Base-by-base conservation (phyloP, 2,797 vertebrate genomes). In the Macroramphosus scolopax region DNA sequence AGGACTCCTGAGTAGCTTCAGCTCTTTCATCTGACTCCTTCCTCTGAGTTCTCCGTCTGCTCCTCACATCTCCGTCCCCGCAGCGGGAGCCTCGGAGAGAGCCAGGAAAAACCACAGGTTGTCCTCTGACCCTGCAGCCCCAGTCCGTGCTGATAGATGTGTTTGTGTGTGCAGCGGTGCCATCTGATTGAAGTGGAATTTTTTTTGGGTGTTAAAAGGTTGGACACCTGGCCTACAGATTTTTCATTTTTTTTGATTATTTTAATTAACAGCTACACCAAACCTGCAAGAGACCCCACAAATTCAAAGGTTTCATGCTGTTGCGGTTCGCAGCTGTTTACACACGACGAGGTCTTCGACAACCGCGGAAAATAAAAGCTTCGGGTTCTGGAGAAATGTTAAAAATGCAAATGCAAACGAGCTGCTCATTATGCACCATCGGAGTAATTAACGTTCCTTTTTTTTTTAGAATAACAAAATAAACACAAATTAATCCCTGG, bases 21-120 rank as follows among this genome's bases (percentile, higher is more conserved):
- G 12, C 25, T 59, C 66, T 84, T 83, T 82, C 66, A 72, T 78
- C 62, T 51, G 42, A 48, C 60, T 63, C 47, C 59, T 54, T 69
- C 38, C 41, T 55, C 60, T 11, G 31, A 77, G 48, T 56, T 55
- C 43, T 65, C 32, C 60, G 42, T 47, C 48, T 25, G 22, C 62
- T 63, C 62, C 44, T 68, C 61, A 41, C 75, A 70, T 76, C 72
- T 76, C 33, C 34, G 33, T 58, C 51, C 46, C 17, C 59, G 36
- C 38, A 58, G 60, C 29, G 1, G 58, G 39, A 36, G 39, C 41
- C 18, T 51, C 51, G 43, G 25, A 66, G 41, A 25, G 41, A 57
- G 55, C 48, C 48, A 55, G 38, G 29, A 57, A 64, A 78, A 32
- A 53, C 61, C 51, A 45, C 28, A 20, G 24, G 16, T 41, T 31